phyloP scores from a whole-genome alignment of 2,888 invertebrate species.

The Catocala nupta region DNA sequence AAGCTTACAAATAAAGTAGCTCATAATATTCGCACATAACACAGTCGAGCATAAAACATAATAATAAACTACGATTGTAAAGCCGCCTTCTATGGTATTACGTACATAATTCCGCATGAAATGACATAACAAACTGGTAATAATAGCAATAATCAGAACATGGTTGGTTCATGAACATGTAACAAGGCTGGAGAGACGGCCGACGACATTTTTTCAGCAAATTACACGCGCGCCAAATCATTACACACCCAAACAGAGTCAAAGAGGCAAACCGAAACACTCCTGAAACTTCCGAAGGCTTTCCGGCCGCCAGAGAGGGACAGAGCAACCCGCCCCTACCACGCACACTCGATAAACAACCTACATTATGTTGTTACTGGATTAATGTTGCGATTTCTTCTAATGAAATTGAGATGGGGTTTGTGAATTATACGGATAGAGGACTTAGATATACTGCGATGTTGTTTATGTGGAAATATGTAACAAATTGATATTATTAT shows the following conservation, averaged over 20 bases:
- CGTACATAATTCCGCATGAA: conserved; percentile 40
- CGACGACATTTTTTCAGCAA: conserved; percentile 82
- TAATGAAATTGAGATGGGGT: conserved; percentile 28
- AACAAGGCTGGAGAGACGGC: conserved; percentile 62
- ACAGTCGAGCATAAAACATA: conserved; percentile 25
- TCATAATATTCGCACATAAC: conserved; percentile 3
- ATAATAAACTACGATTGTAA: conserved; percentile 35
- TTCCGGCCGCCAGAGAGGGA: conserved; percentile 76
- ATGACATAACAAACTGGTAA: conserved; percentile 55
- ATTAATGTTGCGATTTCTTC: conserved; percentile 29
- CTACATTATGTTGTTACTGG: conserved; percentile 33
- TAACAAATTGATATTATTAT: background rate
- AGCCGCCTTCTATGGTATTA: conserved; percentile 30
- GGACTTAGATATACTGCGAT: conserved; percentile 1
- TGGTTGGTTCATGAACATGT: conserved; percentile 59
- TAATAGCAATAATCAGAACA: conserved; percentile 71
- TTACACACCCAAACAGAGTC: conserved; percentile 86
- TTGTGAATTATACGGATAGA: conserved; percentile 16
- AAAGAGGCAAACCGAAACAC: conserved; percentile 86
- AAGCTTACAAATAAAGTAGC: conserved; percentile 3
- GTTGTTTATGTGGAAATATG: background rate
- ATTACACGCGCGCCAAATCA: conserved; percentile 84
- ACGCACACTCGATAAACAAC: conserved; percentile 59
- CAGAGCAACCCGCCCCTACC: conserved; percentile 61
- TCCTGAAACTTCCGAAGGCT: conserved; percentile 82